Conservation (phyloP, 2,797 vertebrate species). For the Masticophis lateralis region DNA sequence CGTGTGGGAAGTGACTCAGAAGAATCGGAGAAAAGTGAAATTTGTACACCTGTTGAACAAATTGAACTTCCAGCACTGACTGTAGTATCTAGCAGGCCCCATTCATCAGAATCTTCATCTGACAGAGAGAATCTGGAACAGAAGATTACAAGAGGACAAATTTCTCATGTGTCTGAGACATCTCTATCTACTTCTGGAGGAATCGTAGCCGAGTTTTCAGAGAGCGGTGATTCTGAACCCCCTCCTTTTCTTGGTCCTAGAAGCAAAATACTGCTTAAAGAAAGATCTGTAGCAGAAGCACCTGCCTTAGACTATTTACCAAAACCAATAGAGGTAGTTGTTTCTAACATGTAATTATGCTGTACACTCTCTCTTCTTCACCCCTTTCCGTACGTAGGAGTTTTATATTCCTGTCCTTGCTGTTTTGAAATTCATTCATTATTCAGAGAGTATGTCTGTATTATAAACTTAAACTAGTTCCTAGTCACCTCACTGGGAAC, state of each 20-base stretch:
- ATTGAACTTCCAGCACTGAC: neutral
- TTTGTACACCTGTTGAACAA: neutral
- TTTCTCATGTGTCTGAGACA: neutral
- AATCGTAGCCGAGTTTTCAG: neutral
- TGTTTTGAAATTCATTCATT: neutral
- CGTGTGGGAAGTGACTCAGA: neutral
- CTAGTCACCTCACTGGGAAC: neutral
- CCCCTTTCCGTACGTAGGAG: neutral
- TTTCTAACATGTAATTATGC: neutral
- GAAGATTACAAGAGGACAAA: neutral
- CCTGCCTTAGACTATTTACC: neutral
- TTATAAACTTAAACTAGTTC: neutral
- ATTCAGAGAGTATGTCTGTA: neutral
- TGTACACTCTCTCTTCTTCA: neutral
- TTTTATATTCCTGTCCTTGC: neutral
- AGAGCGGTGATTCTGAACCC: neutral
- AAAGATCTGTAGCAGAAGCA: neutral
- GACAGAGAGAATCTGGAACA: neutral
- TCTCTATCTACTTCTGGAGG: neutral
- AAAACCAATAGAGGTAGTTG: slow-evolving; percentile 16
- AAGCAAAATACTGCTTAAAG: neutral
- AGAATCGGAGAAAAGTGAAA: neutral
- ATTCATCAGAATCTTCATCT: neutral
- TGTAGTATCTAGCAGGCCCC: neutral
- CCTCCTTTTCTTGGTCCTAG: neutral